phyloP scores from a whole-genome alignment of 2,888 invertebrate genomes.

The Stenichneumon culpator region DNA sequence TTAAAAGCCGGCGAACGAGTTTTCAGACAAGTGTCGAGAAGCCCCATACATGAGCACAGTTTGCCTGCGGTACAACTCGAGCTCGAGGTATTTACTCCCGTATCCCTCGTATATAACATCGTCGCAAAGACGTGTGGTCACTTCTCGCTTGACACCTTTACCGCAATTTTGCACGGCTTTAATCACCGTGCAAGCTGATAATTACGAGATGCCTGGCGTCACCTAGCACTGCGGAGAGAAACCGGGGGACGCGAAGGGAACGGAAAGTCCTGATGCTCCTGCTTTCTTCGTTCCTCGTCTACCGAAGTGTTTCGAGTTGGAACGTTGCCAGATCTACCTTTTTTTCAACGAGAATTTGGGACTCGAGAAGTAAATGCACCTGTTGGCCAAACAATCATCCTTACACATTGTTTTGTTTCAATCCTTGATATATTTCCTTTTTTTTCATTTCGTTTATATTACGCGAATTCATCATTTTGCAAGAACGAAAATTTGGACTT shows the following conservation, averaged over 20 bases:
- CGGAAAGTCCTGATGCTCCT: slow-evolving; percentile 28
- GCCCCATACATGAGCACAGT: slow-evolving; percentile 21
- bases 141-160: slow-evolving; percentile 27
- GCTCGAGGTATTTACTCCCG: slow-evolving; percentile 6
- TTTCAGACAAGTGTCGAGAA: slow-evolving; percentile 29
- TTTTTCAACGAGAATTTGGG: slow-evolving; percentile 55
- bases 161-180: slow-evolving; percentile 41
- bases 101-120: background rate
- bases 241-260: background rate
- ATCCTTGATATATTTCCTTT: slow-evolving; percentile 37
- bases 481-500: slow-evolving; percentile 38
- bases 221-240: slow-evolving; percentile 15
- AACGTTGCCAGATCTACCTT: slow-evolving; percentile 56
- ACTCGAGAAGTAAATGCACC: slow-evolving; percentile 62
- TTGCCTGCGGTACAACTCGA: slow-evolving; percentile 6
- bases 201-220: slow-evolving; percentile 42
- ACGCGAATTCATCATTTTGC: slow-evolving; percentile 54
- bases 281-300: slow-evolving; percentile 51
- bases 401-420: slow-evolving; percentile 23
- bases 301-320: slow-evolving; percentile 54
- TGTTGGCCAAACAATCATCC: slow-evolving; percentile 67
- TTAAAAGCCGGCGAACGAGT: slow-evolving; percentile 49
- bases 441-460: slow-evolving; percentile 21
- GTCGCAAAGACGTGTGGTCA: slow-evolving; percentile 6
- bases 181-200: slow-evolving; percentile 62